Percentiles rank a stretch among this genome's conserved stretches.
Conservation (phyloP, 2,797 vertebrate species). For the Crenuchus spilurus region DNA sequence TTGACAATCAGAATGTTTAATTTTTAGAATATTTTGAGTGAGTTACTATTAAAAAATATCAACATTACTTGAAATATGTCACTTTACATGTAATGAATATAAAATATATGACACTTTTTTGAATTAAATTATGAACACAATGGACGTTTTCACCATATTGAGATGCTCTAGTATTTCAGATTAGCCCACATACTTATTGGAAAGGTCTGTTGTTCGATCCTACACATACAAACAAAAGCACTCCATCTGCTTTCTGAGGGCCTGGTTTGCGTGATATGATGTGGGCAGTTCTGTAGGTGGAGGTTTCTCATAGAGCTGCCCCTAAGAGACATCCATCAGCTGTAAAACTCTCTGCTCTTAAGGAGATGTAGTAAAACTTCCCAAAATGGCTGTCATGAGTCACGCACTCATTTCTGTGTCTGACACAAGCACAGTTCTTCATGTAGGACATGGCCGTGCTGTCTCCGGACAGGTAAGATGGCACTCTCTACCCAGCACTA, state of each 20-base stretch:
- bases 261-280: not conserved
- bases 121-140: no score
- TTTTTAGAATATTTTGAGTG: no score
- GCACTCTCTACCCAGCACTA: not conserved
- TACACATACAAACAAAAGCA: not conserved
- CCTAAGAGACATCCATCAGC: slow-evolving; percentile 24
- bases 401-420: slow-evolving; percentile 9
- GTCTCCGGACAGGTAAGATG: no score
- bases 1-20: no score
- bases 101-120: no score
- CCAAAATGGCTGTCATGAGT: slow-evolving; percentile 14
- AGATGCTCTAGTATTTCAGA: no score
- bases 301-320: not conserved
- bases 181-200: no score
- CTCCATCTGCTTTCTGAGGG: not conserved
- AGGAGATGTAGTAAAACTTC: slow-evolving; percentile 19
- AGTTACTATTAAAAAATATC: no score
- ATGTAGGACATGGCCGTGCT: no score
- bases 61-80: no score
- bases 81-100: no score
- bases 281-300: not conserved
- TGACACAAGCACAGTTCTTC: slow-evolving; percentile 1
- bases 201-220: not conserved
- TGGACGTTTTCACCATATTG: no score
- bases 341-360: slow-evolving; percentile 30